Base-by-base conservation (phyloP, 2,797 vertebrate species). In the Argya squamiceps region DNA sequence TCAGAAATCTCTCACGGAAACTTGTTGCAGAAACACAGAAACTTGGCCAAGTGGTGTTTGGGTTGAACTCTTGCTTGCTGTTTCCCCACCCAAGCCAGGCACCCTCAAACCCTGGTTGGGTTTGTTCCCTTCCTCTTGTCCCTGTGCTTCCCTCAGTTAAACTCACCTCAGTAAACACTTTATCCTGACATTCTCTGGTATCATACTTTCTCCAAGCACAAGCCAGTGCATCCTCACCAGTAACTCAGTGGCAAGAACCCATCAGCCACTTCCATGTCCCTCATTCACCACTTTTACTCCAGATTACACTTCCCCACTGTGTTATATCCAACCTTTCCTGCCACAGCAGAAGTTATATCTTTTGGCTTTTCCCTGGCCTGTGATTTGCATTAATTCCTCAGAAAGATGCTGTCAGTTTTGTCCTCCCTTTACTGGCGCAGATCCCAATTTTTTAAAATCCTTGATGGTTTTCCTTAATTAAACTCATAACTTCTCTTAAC, bases 391-490 rank as follows among this genome's bases (percentile, higher is more conserved):
- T 74, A 73, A 92, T 75, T 88, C 86, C 90, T 96, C 86, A 77
- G 58, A 93, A 92, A 83, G 88, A 73, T 2, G 3, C 78, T 77
- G 70, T 84, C 94, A 80, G 78, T 84, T 93, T 94, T 65, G 70
- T 58, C 88, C 85, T 92, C 67, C 59, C 22, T 80, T 88, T 89
- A 44, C 68, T 92, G 95, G 93, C 88, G 67, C 1, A 8, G 58
- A 59, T 91, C 88, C 81, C 87, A 70, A 79, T 70, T 77, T 77
- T 80, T 93, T 16, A 30, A 83, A 85, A 83, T 91, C 64, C 81
- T 93, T 93, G 86, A 84, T 93, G 77, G 80, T 68, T 93, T 87
- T 76, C 78, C 21, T 89, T 97, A 95, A 95, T 97, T 96, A 93
- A 96, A 88, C 74, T 24, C 84, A 39, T 96, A 91, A 95, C 37